Evolutionary conservation across 2,888 invertebrate genomes (phyloP).

Genomic region (Chrysomela aeneicollis): DNA sequence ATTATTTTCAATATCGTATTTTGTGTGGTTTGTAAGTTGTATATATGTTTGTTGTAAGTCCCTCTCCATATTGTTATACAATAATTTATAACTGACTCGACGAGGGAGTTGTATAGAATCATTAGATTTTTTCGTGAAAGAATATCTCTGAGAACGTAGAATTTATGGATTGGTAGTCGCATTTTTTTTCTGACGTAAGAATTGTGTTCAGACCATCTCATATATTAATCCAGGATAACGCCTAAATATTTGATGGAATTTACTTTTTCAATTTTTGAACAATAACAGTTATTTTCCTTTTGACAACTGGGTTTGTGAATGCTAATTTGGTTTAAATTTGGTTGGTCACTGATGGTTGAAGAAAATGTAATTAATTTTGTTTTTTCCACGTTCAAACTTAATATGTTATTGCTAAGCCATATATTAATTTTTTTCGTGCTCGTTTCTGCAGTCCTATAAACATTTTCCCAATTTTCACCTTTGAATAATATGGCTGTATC

Average conservation of each 20-base stretch:
- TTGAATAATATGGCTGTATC: too few relatives aligned
- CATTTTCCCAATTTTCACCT: too few relatives aligned
- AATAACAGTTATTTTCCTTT: neutral
- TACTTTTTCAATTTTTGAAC: neutral
- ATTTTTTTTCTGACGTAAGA: neutral
- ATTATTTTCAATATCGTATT: neutral
- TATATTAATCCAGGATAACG: neutral
- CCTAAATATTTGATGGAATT: neutral
- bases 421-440: neutral
- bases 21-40: constrained; percentile 1
- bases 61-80: neutral
- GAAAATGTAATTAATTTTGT: neutral
- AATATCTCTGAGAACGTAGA: neutral
- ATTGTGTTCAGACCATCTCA: neutral
- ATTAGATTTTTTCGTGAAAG: neutral
- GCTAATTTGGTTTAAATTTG: neutral
- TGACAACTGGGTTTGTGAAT: neutral
- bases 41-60: constrained; percentile 1
- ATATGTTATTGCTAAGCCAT: neutral
- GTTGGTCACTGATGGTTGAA: neutral
- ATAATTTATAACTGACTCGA: neutral
- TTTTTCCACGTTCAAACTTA: neutral
- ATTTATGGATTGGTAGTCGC: too few relatives aligned
- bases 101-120: neutral
- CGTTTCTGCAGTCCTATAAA: neutral